phyloP scores from a whole-genome alignment of 2,113 vertebrate species.

The Alethe castanea region DNA sequence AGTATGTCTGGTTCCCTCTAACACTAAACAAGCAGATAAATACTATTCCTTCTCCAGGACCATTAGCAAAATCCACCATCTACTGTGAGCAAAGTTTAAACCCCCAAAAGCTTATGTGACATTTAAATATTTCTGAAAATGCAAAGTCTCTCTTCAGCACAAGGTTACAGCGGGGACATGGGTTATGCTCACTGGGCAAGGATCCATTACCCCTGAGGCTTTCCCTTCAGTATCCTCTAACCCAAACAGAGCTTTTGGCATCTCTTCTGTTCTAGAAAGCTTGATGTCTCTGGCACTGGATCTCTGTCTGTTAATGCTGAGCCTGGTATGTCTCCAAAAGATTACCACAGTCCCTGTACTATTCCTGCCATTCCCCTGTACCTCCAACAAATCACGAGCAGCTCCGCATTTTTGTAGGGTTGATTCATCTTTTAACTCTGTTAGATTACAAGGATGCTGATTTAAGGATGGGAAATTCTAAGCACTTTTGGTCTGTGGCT shows the following conservation, averaged over 20 bases:
- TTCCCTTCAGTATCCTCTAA: constrained; percentile 23
- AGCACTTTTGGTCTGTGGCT: constrained; percentile 4
- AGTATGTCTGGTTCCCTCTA: not conserved
- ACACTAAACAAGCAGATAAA: not conserved
- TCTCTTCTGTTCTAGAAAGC: constrained; percentile 20
- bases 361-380: constrained; percentile 11
- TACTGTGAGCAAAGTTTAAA: not conserved
- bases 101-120: not conserved
- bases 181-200: not conserved
- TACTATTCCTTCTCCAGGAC: not conserved
- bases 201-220: constrained; percentile 23
- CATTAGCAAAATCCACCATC: not conserved
- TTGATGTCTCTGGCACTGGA: constrained; percentile 18
- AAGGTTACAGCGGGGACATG: not conserved
- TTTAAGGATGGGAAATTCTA: constrained; percentile 7
- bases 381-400: constrained; percentile 17
- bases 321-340: constrained; percentile 36
- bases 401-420: constrained; percentile 3
- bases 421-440: constrained; percentile 48
- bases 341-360: not conserved
- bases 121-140: not conserved
- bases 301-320: not conserved
- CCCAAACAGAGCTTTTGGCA: constrained; percentile 47
- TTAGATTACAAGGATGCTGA: not conserved
- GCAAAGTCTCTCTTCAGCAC: not conserved